Evolutionary conservation across 2,797 vertebrate species (phyloP).

Genomic region (Lutjanus argentimaculatus): DNA sequence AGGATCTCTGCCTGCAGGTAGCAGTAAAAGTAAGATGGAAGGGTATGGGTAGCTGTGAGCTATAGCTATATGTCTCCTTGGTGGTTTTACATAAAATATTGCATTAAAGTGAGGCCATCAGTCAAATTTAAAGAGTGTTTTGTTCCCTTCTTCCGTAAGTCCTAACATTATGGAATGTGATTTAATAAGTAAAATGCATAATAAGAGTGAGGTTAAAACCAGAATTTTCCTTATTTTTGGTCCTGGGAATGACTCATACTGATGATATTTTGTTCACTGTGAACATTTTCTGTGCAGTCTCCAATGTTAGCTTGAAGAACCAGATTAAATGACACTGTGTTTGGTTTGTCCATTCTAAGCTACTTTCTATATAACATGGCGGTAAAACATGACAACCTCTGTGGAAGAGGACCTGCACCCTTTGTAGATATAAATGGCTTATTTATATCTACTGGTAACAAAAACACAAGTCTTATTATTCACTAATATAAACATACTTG

Average conservation of each 20-base stretch:
- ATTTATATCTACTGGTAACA: too few relatives aligned
- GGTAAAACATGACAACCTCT: too few relatives aligned
- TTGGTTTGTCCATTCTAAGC: too few relatives aligned
- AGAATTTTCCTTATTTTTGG: neutral
- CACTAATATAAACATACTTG: too few relatives aligned
- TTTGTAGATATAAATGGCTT: too few relatives aligned
- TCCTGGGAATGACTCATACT: neutral
- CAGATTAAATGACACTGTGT: too few relatives aligned
- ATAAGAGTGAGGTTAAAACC: neutral
- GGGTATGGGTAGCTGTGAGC: neutral
- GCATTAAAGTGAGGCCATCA: neutral
- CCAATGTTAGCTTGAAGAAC: neutral
- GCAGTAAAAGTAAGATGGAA: neutral
- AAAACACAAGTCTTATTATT: too few relatives aligned
- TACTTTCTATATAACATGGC: too few relatives aligned
- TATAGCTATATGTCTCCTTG: neutral
- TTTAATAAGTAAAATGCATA: neutral
- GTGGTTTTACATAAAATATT: conserved; percentile 8
- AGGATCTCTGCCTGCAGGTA: conserved; percentile 2
- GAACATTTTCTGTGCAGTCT: neutral
- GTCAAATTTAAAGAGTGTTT: neutral
- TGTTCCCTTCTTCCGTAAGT: neutral
- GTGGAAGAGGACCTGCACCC: too few relatives aligned
- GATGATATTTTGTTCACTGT: neutral
- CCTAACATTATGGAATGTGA: neutral